These are phyloP conservation scores for Romanogobio albipinnatus DNA, from an alignment of 2,113 vertebrate genomes.

Conservation along the genomic window DNA sequence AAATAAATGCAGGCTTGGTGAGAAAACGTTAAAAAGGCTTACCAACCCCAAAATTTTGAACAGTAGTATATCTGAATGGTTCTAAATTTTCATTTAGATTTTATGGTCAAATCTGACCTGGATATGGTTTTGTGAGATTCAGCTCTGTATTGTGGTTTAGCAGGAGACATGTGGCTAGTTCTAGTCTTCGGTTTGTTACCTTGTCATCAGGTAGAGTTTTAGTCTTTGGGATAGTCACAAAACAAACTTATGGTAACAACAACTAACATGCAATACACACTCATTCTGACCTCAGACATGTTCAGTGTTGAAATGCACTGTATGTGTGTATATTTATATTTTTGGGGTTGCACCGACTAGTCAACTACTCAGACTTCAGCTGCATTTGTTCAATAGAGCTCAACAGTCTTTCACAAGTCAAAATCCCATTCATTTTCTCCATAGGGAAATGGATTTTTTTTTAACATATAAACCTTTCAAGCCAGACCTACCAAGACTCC, in stretches of 20 bases:
- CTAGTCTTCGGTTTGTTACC: neutral
- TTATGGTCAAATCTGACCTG: neutral
- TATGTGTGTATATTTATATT: neutral
- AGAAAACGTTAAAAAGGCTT: too few species aligned
- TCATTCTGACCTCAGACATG: neutral
- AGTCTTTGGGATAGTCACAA: neutral
- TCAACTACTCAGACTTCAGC: neutral
- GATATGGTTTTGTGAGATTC: neutral
- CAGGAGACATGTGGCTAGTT: neutral
- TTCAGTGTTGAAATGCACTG: neutral
- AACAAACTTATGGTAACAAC: neutral
- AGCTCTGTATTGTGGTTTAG: neutral
- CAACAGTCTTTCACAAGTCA: neutral
- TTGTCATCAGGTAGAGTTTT: neutral
- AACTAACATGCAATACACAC: neutral
- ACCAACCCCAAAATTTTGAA: neutral
- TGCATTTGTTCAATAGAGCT: neutral
- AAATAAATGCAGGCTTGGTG: neutral
- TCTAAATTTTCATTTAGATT: neutral
- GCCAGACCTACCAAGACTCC: neutral
- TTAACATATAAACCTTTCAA: neutral
- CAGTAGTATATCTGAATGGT: neutral
- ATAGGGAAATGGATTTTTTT: neutral
- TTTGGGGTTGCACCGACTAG: neutral
- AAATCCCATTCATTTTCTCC: constrained; percentile 7